These are phyloP conservation scores for Halcyon senegalensis DNA, from an alignment of 2,113 vertebrate species.

Conservation along the genomic window DNA sequence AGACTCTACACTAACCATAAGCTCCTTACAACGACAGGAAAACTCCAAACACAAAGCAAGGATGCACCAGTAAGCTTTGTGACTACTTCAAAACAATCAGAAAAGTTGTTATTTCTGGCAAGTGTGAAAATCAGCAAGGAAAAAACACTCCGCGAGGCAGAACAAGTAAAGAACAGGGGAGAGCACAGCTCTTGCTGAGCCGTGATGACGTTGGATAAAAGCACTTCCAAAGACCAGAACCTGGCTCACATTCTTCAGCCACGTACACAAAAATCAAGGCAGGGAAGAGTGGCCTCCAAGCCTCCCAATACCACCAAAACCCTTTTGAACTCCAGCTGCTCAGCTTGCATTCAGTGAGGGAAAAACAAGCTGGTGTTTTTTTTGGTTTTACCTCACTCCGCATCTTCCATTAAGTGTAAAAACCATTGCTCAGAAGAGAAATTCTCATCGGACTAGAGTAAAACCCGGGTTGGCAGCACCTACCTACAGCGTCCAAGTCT, in stretches of 20 bases:
- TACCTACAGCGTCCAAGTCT: not conserved
- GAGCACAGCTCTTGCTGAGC: not conserved
- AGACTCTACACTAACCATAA: not conserved
- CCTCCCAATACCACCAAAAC: not conserved
- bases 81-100: not conserved
- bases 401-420: not conserved
- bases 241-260: not conserved
- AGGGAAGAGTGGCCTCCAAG: not conserved
- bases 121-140: not conserved
- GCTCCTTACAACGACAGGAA: not conserved
- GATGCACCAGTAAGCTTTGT: not conserved
- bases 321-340: not conserved
- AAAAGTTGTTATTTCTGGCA: not conserved
- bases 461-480: not conserved
- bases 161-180: not conserved
- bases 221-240: not conserved
- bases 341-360: not conserved
- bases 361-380: not conserved
- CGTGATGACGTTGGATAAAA: not conserved
- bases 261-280: not conserved
- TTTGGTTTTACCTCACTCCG: not conserved
- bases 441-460: not conserved
- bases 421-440: not conserved
- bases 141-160: not conserved
- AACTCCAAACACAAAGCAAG: not conserved